Evolutionary conservation across 2,797 vertebrate genomes (phyloP).

Genomic region (Lithobates sylvaticus): DNA sequence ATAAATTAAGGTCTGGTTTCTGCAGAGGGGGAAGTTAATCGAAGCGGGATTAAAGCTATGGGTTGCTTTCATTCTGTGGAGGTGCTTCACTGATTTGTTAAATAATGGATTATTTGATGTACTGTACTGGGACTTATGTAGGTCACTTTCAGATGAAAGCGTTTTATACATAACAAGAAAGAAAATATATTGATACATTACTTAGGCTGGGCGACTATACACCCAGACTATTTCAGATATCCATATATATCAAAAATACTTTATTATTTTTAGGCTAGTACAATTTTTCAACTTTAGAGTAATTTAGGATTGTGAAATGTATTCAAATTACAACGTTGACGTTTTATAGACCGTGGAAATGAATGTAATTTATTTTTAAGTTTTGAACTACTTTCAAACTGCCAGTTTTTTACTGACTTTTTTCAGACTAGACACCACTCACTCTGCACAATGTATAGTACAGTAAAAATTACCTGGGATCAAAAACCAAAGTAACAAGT

Average conservation of each 20-base stretch:
- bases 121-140: constrained; percentile 70
- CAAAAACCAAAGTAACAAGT: not conserved
- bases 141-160: constrained; percentile 70
- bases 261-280: constrained; percentile 2
- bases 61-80: constrained; percentile 73
- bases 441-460: not conserved
- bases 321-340: constrained; percentile 28
- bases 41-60: constrained; percentile 74
- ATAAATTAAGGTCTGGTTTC: constrained; percentile 75
- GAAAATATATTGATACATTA: constrained; percentile 57
- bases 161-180: constrained; percentile 61
- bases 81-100: constrained; percentile 76
- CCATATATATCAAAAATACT: constrained; percentile 13
- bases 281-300: constrained; percentile 33
- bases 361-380: constrained; percentile 28
- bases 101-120: constrained; percentile 76
- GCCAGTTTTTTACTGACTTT: constrained; percentile 7
- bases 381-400: constrained; percentile 41
- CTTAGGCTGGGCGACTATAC: constrained; percentile 55
- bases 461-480: not conserved
- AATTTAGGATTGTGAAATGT: constrained; percentile 40
- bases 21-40: constrained; percentile 73
- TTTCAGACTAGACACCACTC: no score
- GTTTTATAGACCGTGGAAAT: constrained; percentile 35
- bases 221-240: constrained; percentile 15